A percentile compares a stretch with the other conserved stretches of the same genome.
Evolutionary conservation across 1,140 invertebrate genomes (phyloP).

Genomic region (Euura saliciscinereae): DNA sequence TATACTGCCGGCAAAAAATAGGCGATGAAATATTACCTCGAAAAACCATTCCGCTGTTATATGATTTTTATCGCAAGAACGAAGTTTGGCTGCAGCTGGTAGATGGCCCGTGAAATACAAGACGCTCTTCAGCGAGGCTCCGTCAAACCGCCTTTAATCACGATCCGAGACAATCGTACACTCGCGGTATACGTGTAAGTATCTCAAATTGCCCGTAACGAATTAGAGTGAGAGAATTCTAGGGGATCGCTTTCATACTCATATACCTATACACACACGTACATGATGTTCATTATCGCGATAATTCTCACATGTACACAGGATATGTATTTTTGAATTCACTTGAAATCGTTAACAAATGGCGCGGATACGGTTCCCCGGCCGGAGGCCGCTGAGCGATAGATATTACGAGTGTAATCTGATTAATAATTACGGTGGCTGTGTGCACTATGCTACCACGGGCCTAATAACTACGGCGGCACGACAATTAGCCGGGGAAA

Average conservation of each 20-base stretch:
- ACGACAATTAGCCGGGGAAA: slow-evolving; percentile 20
- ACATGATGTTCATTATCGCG: neutral
- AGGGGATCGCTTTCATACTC: no score
- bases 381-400: neutral
- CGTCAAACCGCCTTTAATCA: neutral
- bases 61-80: neutral
- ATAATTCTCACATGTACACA: neutral
- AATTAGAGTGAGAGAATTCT: neutral
- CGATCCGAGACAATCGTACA: neutral
- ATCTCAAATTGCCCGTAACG: neutral
- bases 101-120: neutral
- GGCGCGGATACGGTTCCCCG: neutral
- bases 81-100: neutral
- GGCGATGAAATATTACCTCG: neutral
- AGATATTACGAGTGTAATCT: neutral
- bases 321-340: neutral
- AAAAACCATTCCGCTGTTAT: neutral
- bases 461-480: slow-evolving; percentile 16
- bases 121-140: neutral
- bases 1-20: no score
- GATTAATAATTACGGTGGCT: neutral
- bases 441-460: neutral
- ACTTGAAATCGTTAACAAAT: neutral
- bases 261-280: no score
- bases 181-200: neutral